A percentile compares a stretch with the other conserved stretches of the same genome.
These are phyloP conservation scores for Cosmia pyralina DNA, from an alignment of 2,888 invertebrate species.

Conservation along the genomic window DNA sequence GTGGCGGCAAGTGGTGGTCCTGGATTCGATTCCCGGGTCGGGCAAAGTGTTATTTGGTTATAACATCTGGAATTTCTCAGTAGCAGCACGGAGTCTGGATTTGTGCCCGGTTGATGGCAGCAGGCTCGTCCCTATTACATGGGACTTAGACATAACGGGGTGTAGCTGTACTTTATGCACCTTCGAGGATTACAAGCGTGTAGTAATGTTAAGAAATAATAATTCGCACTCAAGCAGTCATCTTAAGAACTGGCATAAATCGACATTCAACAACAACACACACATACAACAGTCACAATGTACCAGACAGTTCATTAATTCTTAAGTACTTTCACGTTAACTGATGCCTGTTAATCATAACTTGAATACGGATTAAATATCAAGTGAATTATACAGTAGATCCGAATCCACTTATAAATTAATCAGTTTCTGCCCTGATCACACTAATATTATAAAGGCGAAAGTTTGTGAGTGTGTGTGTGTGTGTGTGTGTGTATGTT, in stretches of 20 bases:
- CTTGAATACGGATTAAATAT: slow-evolving; percentile 56
- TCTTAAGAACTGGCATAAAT: neutral
- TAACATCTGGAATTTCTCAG: neutral
- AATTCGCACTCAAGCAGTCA: neutral
- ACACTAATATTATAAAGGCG: too few species aligned
- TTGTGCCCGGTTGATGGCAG: too few species aligned
- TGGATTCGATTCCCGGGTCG: neutral
- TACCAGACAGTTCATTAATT: slow-evolving; percentile 48
- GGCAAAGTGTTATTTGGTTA: neutral
- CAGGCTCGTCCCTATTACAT: neutral
- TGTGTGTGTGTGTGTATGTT: too few species aligned
- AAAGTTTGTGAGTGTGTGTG: too few species aligned
- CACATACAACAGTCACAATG: slow-evolving; percentile 10
- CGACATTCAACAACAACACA: slow-evolving; percentile 1
- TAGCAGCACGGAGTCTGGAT: neutral
- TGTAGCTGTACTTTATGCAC: neutral
- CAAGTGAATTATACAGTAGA: slow-evolving; percentile 55
- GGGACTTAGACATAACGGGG: neutral
- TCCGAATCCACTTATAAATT: slow-evolving; percentile 45
- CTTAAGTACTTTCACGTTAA: slow-evolving; percentile 47
- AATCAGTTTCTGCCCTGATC: slow-evolving; percentile 32
- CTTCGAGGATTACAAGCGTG: too few species aligned
- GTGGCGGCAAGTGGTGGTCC: neutral
- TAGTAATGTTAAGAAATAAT: neutral
- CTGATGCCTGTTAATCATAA: slow-evolving; percentile 58